A percentile compares a stretch with the other conserved stretches of the same genome.
Conservation (phyloP, 2,797 vertebrate genomes). For the Gymnoscopelus braueri region DNA sequence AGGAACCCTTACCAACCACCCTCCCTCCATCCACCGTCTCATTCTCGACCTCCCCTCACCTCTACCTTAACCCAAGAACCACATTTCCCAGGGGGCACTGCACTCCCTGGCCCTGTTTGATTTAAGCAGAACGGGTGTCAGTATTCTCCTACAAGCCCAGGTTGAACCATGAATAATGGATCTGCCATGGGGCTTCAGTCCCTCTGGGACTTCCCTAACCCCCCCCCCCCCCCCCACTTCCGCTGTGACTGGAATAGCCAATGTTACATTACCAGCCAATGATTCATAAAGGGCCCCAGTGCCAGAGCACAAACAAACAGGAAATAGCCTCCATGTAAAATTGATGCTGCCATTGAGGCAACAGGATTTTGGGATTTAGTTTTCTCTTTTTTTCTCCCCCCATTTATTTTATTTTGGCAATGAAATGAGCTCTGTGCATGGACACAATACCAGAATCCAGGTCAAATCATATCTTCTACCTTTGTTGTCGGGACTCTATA, state of each 20-base stretch:
- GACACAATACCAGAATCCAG: constrained; percentile 1
- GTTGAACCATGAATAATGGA: constrained; percentile 86
- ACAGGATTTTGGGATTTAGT: not conserved
- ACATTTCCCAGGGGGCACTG: constrained; percentile 68
- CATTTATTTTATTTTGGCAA: not conserved
- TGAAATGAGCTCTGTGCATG: not conserved
- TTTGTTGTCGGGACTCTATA: constrained; percentile 2
- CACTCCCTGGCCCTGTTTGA: constrained; percentile 79
- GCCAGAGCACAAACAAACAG: constrained; percentile 59
- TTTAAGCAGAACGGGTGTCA: constrained; percentile 82
- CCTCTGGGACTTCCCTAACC: constrained; percentile 71
- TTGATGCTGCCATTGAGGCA: constrained; percentile 17
- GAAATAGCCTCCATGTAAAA: constrained; percentile 56
- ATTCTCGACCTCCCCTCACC: constrained; percentile 14
- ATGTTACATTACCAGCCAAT: constrained; percentile 83
- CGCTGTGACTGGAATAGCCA: constrained; percentile 83
- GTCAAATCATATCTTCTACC: constrained; percentile 3
- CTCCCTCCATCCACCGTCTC: constrained; percentile 2
- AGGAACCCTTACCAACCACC: constrained; percentile 12
- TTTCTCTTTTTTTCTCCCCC: not conserved
- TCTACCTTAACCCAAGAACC: constrained; percentile 55
- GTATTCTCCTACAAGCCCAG: constrained; percentile 79
- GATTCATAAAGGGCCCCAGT: constrained; percentile 72
- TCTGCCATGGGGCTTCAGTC: constrained; percentile 73
- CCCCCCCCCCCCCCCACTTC: constrained; percentile 60